A percentile compares a stretch with the other conserved stretches of the same genome.
phyloP scores from a whole-genome alignment of 1,140 invertebrate genomes.

The Drosophila pruinosa region DNA sequence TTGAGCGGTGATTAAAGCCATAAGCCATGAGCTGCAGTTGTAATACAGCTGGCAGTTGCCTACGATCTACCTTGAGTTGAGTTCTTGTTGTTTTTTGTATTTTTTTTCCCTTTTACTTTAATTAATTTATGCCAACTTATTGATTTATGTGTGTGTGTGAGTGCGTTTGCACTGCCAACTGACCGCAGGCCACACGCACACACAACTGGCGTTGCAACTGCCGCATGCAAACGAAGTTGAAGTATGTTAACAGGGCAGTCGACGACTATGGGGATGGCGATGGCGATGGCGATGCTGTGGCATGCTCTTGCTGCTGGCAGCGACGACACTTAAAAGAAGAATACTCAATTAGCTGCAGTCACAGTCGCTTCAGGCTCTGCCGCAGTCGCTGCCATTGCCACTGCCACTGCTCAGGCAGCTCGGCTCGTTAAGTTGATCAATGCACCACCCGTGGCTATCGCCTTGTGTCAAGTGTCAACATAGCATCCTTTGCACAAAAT shows the following conservation, averaged over 20 bases:
- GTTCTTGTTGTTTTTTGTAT: not conserved
- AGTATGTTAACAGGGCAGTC: conserved; percentile 35
- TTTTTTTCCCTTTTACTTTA: conserved; percentile 38
- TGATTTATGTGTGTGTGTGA: conserved; percentile 52
- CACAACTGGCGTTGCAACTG: conserved; percentile 12
- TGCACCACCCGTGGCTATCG: conserved; percentile 31
- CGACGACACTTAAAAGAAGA: conserved; percentile 67
- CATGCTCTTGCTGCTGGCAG: conserved; percentile 20
- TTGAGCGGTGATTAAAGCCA: conserved; percentile 17
- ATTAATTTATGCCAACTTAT: conserved; percentile 77
- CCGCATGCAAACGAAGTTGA: conserved; percentile 57
- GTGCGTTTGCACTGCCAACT: conserved; percentile 1
- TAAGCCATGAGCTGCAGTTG: not conserved
- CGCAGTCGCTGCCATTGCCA: not conserved
- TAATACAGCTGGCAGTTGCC: not conserved
- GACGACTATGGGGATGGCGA: no score
- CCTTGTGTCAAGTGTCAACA: conserved; percentile 42
- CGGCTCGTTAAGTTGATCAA: conserved; percentile 53
- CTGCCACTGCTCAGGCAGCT: not conserved
- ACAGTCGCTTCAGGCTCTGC: not conserved
- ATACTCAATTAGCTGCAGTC: conserved; percentile 71
- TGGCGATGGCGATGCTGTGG: conserved; percentile 18
- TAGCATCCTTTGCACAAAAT: conserved; percentile 11
- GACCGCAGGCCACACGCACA: conserved; percentile 18
- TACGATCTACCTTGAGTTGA: conserved; percentile 15